Conservation (phyloP, 2,888 invertebrate genomes). For the Agelastica alni region DNA sequence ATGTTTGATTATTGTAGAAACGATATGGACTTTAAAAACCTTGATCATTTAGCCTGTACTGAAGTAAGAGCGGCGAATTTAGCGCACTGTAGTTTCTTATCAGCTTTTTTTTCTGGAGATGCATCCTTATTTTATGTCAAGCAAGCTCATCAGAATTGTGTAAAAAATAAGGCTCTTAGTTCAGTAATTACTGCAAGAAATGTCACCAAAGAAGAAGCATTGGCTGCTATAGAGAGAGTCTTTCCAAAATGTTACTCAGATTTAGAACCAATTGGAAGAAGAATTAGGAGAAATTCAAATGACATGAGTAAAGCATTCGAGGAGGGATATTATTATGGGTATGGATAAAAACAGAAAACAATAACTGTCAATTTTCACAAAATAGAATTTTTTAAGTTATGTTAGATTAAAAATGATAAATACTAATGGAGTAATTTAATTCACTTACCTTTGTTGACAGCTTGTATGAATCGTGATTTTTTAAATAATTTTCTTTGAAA, state of each 20-base stretch:
- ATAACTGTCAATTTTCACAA: too few relatives aligned
- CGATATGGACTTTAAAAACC: slow-evolving; percentile 83
- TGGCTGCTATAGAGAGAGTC: slow-evolving; percentile 79
- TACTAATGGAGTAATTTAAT: too few relatives aligned
- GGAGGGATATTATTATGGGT: slow-evolving; percentile 80
- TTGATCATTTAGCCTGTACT: slow-evolving; percentile 92
- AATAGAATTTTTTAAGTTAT: too few relatives aligned
- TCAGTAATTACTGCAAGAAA: slow-evolving; percentile 84
- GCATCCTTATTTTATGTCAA: slow-evolving; percentile 74
- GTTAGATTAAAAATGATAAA: too few relatives aligned
- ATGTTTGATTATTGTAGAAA: slow-evolving; percentile 95
- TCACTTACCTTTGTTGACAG: too few relatives aligned
- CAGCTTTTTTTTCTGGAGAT: slow-evolving; percentile 78
- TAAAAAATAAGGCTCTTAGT: slow-evolving; percentile 82
- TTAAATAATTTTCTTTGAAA: too few relatives aligned
- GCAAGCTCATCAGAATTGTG: slow-evolving; percentile 84
- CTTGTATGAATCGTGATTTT: too few relatives aligned
- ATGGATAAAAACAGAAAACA: too few relatives aligned
- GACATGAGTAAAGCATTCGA: slow-evolving; percentile 77
- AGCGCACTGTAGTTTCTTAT: slow-evolving; percentile 87
- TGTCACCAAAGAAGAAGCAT: slow-evolving; percentile 72
- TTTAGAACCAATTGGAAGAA: slow-evolving; percentile 86
- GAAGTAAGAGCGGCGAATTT: slow-evolving; percentile 95
- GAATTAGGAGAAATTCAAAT: slow-evolving; percentile 70
- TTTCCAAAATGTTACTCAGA: slow-evolving; percentile 91